Evolutionary conservation across 2,888 invertebrate genomes (phyloP).

Genomic region (Chaetogeoica ovagalla): DNA sequence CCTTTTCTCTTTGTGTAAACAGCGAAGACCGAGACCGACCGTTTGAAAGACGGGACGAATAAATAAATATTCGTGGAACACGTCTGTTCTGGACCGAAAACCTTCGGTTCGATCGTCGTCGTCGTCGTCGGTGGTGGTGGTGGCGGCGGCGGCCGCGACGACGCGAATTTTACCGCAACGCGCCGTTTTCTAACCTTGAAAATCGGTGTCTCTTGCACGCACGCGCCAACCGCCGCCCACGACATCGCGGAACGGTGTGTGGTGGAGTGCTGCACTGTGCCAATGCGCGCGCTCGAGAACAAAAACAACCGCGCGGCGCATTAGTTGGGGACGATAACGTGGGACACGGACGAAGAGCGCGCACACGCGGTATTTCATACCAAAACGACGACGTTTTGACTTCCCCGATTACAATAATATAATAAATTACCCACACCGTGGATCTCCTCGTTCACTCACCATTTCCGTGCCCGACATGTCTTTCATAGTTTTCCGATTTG

Average conservation of each 20-base stretch:
- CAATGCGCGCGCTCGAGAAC: constrained; percentile 33
- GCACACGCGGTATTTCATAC: not conserved
- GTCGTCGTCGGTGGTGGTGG: no score
- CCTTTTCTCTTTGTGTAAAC: no score
- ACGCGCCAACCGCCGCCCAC: not conserved
- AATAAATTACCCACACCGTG: no score
- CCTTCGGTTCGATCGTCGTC: no score
- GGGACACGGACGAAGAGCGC: not conserved
- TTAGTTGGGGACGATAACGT: not conserved
- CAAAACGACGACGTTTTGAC: no score
- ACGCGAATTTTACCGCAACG: constrained; percentile 15
- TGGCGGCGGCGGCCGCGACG: not conserved
- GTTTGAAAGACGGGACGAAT: not conserved
- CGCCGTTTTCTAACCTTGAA: constrained; percentile 50
- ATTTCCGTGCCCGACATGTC: constrained; percentile 48
- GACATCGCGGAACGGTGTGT: not conserved
- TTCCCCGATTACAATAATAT: no score
- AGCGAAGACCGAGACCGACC: no score
- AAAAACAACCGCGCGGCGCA: constrained; percentile 21
- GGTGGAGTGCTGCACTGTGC: not conserved
- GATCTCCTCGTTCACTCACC: constrained; percentile 39
- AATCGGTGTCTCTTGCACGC: constrained; percentile 18
- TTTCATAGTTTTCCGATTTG: constrained; percentile 29
- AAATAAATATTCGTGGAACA: not conserved
- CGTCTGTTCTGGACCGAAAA: no score